Evolutionary conservation across 2,113 vertebrate species (phyloP).

Genomic region (Pomatostomus ruficeps): DNA sequence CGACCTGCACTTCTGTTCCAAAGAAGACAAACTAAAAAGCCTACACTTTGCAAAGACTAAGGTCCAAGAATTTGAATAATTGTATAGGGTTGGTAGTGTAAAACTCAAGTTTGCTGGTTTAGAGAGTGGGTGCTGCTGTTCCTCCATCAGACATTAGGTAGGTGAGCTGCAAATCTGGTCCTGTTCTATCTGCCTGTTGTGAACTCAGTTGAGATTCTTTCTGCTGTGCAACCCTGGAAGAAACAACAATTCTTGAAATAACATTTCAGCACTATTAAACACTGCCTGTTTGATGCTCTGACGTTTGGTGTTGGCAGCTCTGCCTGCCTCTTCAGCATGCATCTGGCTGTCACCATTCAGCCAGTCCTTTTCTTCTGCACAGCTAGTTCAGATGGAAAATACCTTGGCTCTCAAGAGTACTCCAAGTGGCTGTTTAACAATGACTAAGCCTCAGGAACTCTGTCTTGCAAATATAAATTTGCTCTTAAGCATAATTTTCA

Average conservation of each 20-base stretch:
- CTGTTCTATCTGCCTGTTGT: background rate
- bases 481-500: background rate
- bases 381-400: background rate
- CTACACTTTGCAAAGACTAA: background rate
- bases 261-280: background rate
- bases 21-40: background rate
- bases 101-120: background rate
- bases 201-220: background rate
- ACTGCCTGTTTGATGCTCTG: background rate
- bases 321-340: background rate
- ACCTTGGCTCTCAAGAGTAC: background rate
- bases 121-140: background rate
- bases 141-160: background rate
- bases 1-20: background rate
- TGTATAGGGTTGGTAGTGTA: background rate
- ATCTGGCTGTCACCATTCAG: background rate
- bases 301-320: background rate
- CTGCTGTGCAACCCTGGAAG: background rate
- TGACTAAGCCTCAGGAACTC: background rate
- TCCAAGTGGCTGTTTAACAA: background rate
- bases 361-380: background rate
- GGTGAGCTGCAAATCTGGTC: background rate
- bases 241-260: background rate
- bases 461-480: background rate
- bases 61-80: background rate